Evolutionary conservation across 2,888 invertebrate species (phyloP).

Genomic region (Meta bourneti): DNA sequence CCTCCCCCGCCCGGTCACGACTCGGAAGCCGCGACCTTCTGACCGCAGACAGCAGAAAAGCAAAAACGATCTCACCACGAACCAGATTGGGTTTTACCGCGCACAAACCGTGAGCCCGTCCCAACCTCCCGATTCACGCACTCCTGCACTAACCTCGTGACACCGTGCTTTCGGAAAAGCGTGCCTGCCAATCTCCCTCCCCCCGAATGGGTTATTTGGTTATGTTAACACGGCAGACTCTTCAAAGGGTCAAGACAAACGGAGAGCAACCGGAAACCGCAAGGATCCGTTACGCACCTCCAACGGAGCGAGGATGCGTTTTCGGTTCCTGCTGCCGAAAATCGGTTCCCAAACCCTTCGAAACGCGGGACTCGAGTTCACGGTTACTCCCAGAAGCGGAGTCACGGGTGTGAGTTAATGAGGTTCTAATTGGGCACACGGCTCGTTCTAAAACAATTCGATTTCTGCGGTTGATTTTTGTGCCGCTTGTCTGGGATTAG

Average conservation of each 20-base stretch:
- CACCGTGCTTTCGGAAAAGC: constrained; percentile 19
- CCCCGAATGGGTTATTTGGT: constrained; percentile 36
- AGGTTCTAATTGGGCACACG: background rate
- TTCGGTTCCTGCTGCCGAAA: background rate
- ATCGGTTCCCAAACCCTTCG: background rate
- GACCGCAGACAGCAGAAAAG: constrained; percentile 28
- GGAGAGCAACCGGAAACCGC: constrained; percentile 3
- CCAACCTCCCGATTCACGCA: constrained; percentile 13
- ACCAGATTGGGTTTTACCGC: background rate
- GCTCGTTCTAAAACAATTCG: too few species aligned
- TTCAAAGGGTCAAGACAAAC: background rate
- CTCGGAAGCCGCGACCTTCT: constrained; percentile 19
- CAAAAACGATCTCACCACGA: too few species aligned
- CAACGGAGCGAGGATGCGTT: background rate
- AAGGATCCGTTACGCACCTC: constrained; percentile 30
- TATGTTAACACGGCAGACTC: constrained; percentile 4
- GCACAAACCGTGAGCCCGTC: constrained; percentile 10
- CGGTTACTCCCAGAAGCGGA: background rate
- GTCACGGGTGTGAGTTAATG: constrained; percentile 25
- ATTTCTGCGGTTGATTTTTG: background rate
- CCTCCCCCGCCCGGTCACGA: background rate
- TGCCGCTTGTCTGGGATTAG: background rate
- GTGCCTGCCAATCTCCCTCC: background rate
- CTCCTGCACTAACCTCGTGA: constrained; percentile 39
- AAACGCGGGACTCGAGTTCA: background rate